Percentiles rank a stretch among this genome's conserved stretches.
Conservation (phyloP, 1,140 invertebrate genomes). For the Delia radicum region DNA sequence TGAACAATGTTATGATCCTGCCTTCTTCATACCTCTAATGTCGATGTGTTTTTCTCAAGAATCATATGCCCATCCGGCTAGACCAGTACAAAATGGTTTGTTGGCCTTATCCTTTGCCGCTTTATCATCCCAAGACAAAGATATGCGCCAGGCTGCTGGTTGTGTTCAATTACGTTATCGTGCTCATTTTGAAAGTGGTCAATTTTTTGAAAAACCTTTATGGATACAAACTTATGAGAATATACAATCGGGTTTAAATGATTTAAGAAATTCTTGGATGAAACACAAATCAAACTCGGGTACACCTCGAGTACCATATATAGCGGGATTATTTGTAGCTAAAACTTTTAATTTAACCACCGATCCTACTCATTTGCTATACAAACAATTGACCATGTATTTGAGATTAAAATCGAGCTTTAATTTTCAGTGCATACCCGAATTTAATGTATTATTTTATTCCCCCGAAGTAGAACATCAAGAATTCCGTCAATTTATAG, state of each 20-base stretch:
- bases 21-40: constrained; percentile 70
- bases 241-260: constrained; percentile 58
- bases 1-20: constrained; percentile 65
- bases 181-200: constrained; percentile 52
- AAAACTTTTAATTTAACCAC: constrained; percentile 63
- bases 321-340: constrained; percentile 67
- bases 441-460: constrained; percentile 70
- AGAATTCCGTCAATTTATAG: constrained; percentile 65
- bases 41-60: constrained; percentile 60
- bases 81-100: constrained; percentile 64
- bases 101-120: constrained; percentile 63
- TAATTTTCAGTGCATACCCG: constrained; percentile 68
- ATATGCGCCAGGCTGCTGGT: constrained; percentile 64
- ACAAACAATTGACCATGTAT: constrained; percentile 64
- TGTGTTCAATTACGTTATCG: constrained; percentile 65
- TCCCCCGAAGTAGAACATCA: constrained; percentile 64
- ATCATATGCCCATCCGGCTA: constrained; percentile 62
- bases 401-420: constrained; percentile 67
- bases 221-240: constrained; percentile 56
- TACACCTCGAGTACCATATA: constrained; percentile 60
- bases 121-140: constrained; percentile 60
- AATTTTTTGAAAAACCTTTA: constrained; percentile 58
- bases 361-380: constrained; percentile 64
- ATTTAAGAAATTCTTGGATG: constrained; percentile 44
- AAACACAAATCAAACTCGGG: constrained; percentile 45